Conservation (phyloP, 2,888 invertebrate species). For the Thymelicus sylvestris region DNA sequence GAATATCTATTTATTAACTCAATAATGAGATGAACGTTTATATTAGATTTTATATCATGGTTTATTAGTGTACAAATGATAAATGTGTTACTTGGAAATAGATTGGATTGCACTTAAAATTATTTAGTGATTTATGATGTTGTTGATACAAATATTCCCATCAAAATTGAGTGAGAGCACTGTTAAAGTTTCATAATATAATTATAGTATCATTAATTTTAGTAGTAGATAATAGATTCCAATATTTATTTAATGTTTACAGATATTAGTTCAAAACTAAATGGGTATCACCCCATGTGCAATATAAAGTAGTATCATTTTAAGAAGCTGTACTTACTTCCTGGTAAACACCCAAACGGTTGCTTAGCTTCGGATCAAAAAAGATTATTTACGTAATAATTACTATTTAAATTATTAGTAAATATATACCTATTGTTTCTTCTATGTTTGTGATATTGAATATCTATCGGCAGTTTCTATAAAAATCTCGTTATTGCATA, state of each 20-base stretch:
- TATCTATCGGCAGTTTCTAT: background rate
- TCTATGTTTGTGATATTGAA: background rate
- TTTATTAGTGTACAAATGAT: slow-evolving; percentile 22
- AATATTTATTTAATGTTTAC: slow-evolving; percentile 9
- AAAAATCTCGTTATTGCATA: background rate
- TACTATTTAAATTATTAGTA: no score
- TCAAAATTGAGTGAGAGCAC: slow-evolving; percentile 31
- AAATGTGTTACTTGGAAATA: slow-evolving; percentile 1
- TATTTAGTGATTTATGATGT: slow-evolving; percentile 5
- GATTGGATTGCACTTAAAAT: background rate
- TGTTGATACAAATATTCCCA: background rate
- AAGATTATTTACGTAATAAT: no score
- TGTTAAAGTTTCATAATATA: slow-evolving; percentile 22
- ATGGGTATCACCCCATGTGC: slow-evolving; percentile 40
- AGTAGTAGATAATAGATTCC: slow-evolving; percentile 2
- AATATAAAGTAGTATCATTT: slow-evolving; percentile 39
- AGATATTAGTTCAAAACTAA: slow-evolving; percentile 23
- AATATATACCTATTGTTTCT: background rate
- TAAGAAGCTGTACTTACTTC: background rate
- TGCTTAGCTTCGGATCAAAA: no score
- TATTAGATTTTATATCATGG: slow-evolving; percentile 5
- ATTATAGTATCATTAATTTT: slow-evolving; percentile 16
- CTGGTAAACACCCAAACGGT: background rate
- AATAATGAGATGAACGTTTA: background rate
- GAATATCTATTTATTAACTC: background rate